A percentile compares a stretch with the other conserved stretches of the same genome.
phyloP scores from a whole-genome alignment of 2,113 vertebrate genomes.

The Gymnocephalus cernua region DNA sequence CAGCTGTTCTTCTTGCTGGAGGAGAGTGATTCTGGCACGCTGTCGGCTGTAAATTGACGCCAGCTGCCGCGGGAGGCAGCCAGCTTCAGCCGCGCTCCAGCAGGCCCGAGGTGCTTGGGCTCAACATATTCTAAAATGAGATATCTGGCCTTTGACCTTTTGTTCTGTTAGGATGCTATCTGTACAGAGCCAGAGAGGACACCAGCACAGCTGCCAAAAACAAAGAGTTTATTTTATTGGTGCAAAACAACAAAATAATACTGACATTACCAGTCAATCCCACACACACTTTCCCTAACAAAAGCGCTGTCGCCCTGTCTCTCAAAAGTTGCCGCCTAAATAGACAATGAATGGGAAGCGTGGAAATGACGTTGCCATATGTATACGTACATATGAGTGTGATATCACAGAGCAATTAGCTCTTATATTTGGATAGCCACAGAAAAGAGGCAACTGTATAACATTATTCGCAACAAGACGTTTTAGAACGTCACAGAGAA shows the following conservation, averaged over 20 bases:
- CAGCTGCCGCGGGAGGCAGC: constrained; percentile 53
- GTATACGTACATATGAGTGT: too few relatives aligned
- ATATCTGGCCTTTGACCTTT: constrained; percentile 46
- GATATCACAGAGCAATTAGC: too few relatives aligned
- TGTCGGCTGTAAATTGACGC: constrained; percentile 36
- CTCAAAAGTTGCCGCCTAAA: too few relatives aligned
- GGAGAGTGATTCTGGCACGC: constrained; percentile 47
- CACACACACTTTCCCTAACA: not conserved
- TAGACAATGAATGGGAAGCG: too few relatives aligned
- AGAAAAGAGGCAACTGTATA: too few relatives aligned
- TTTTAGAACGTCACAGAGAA: too few relatives aligned
- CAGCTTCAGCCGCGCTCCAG: constrained; percentile 33
- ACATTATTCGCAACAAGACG: too few relatives aligned
- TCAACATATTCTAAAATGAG: constrained; percentile 48
- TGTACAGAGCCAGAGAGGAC: not conserved
- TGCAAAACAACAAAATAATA: not conserved
- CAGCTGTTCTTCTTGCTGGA: constrained; percentile 63
- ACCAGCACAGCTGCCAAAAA: not conserved
- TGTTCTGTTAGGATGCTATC: constrained; percentile 20
- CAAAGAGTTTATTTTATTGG: not conserved
- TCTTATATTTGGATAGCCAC: too few relatives aligned
- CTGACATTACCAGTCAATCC: too few relatives aligned
- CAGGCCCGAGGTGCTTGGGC: constrained; percentile 35
- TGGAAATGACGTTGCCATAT: too few relatives aligned
- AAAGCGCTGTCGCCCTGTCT: too few relatives aligned